Conservation (phyloP, 1,140 invertebrate genomes). For the Papilio aristodemus region DNA sequence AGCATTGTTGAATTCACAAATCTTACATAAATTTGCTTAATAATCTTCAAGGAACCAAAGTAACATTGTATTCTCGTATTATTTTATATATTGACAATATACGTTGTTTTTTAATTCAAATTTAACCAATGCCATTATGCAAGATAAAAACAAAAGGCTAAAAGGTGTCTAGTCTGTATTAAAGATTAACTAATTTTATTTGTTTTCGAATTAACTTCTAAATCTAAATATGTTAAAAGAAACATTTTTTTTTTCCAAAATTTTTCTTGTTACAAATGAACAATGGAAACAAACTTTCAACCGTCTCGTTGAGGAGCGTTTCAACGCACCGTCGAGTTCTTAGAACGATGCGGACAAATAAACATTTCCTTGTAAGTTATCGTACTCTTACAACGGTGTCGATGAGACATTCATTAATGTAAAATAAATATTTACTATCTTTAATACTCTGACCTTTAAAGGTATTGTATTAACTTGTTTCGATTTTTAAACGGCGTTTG, state of each 20-base stretch:
- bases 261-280: too few species aligned
- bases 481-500: too few species aligned
- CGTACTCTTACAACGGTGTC: not conserved
- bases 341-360: slow-evolving; percentile 33
- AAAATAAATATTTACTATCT: not conserved
- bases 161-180: too few species aligned
- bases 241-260: too few species aligned
- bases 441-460: not conserved
- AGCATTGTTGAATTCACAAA: slow-evolving; percentile 14
- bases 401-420: not conserved
- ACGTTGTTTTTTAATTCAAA: too few species aligned
- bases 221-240: too few species aligned
- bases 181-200: too few species aligned
- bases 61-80: not conserved
- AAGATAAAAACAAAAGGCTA: too few species aligned
- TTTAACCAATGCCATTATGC: too few species aligned
- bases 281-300: slow-evolving; percentile 20
- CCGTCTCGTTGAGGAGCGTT: not conserved
- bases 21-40: slow-evolving; percentile 18
- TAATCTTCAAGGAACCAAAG: not conserved
- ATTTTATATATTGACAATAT: not conserved
- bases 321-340: slow-evolving; percentile 13
- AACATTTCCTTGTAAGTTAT: slow-evolving; percentile 29
- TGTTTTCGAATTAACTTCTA: too few species aligned
- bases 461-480: not conserved